phyloP scores from a whole-genome alignment of 2,113 vertebrate species.

The Perognathus longimembris region DNA sequence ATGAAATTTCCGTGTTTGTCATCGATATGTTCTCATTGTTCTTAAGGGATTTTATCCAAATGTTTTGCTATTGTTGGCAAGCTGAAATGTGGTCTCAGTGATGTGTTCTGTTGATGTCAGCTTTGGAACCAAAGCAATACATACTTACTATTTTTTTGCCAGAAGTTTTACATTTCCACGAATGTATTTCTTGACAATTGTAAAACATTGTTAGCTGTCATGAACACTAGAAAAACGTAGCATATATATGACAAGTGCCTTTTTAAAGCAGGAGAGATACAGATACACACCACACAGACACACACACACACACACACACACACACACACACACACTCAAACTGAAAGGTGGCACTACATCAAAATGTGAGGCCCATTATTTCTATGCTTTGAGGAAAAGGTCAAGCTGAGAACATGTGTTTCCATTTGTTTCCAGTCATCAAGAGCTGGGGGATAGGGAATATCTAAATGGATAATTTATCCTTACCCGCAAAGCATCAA shows the following conservation, averaged over 20 bases:
- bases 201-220: constrained; percentile 40
- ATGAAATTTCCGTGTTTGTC: constrained; percentile 38
- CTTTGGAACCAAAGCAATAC: constrained; percentile 57
- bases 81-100: constrained; percentile 18
- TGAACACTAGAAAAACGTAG: constrained; percentile 22
- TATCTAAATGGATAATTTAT: constrained; percentile 18
- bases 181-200: constrained; percentile 61
- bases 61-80: constrained; percentile 62
- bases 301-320: background rate
- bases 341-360: background rate
- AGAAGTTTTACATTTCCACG: constrained; percentile 52
- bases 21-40: constrained; percentile 38
- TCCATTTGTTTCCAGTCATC: constrained; percentile 55
- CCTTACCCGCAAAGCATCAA: constrained; percentile 1
- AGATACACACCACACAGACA: background rate
- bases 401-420: constrained; percentile 33
- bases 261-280: background rate
- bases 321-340: background rate
- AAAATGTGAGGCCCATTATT: constrained; percentile 47
- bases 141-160: constrained; percentile 54
- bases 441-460: background rate
- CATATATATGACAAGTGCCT: background rate
- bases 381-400: constrained; percentile 22
- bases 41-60: constrained; percentile 52
- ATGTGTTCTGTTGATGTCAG: constrained; percentile 64